Percentiles rank a stretch among this genome's conserved stretches.
phyloP scores from a whole-genome alignment of 2,888 invertebrate species.

The Synanthedon formicaeformis region DNA sequence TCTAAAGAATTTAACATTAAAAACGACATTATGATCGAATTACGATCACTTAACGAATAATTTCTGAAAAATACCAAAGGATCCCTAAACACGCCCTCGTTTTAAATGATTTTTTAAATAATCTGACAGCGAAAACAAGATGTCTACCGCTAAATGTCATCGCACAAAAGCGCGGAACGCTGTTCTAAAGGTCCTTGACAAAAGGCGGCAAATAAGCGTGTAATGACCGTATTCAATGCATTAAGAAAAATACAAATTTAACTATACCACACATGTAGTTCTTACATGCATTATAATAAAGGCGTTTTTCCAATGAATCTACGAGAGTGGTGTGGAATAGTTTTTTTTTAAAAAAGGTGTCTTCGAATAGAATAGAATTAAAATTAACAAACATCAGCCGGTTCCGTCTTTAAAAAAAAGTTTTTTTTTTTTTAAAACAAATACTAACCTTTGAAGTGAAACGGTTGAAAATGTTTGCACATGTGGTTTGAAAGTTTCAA shows the following conservation, averaged over 20 bases:
- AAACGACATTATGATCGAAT: no score
- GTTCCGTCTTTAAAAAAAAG: constrained; percentile 14
- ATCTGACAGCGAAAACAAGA: constrained; percentile 46
- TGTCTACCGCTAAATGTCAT: constrained; percentile 55
- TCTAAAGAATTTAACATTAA: no score
- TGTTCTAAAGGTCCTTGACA: constrained; percentile 32
- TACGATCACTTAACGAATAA: no score
- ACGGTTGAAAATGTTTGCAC: constrained; percentile 14
- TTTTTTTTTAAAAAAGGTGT: constrained; percentile 11
- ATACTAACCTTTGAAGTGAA: constrained; percentile 4
- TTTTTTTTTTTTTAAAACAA: constrained; percentile 1
- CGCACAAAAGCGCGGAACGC: constrained; percentile 37
- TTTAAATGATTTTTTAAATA: no score
- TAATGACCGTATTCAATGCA: constrained; percentile 58
- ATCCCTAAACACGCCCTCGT: constrained; percentile 17
- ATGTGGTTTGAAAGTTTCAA: constrained; percentile 16
- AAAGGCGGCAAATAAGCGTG: constrained; percentile 58
- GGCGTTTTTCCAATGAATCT: constrained; percentile 5
- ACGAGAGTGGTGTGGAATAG: background rate
- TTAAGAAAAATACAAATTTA: constrained; percentile 20
- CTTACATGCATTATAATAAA: constrained; percentile 4
- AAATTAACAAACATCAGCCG: constrained; percentile 40
- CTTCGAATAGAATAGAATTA: constrained; percentile 25
- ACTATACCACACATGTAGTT: background rate
- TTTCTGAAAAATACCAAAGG: background rate